Conservation (phyloP, 2,797 vertebrate genomes). For the Carcharodon carcharias region DNA sequence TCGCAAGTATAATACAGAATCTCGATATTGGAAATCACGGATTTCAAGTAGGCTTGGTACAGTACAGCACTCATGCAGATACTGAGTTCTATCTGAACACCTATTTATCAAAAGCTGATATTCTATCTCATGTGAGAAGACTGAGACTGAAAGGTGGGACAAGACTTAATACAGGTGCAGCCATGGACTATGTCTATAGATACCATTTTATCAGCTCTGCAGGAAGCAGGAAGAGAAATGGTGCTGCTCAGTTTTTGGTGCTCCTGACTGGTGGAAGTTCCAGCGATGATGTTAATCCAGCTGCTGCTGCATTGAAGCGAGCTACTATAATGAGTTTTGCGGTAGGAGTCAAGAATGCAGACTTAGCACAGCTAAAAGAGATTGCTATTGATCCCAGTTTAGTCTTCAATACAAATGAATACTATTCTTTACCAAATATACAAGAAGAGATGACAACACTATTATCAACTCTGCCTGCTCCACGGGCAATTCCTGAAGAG, state of each 20-base stretch:
- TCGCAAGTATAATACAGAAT: slow-evolving; percentile 66
- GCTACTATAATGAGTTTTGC: slow-evolving; percentile 29
- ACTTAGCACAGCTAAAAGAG: slow-evolving; percentile 50
- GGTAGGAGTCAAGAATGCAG: slow-evolving; percentile 58
- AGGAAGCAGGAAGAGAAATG: slow-evolving; percentile 30
- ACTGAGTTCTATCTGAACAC: slow-evolving; percentile 76
- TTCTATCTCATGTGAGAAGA: slow-evolving; percentile 7
- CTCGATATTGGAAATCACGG: slow-evolving; percentile 77
- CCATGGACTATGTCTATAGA: neutral
- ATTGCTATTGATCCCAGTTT: slow-evolving; percentile 61
- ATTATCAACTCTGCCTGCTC: neutral
- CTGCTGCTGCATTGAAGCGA: neutral
- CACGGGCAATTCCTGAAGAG: neutral
- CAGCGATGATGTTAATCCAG: neutral
- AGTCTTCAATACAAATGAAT: neutral
- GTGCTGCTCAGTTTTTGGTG: slow-evolving; percentile 27
- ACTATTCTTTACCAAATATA: neutral
- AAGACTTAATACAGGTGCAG: slow-evolving; percentile 28
- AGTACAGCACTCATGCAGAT: slow-evolving; percentile 62
- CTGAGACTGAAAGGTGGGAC: slow-evolving; percentile 18
- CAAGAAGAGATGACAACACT: neutral
- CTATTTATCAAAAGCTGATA: slow-evolving; percentile 42
- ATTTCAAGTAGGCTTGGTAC: slow-evolving; percentile 78
- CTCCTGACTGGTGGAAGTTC: slow-evolving; percentile 8
- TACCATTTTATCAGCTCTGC: slow-evolving; percentile 33